Percentiles rank a stretch among this genome's conserved stretches.
Evolutionary conservation across 2,113 vertebrate genomes (phyloP).

Genomic region (Vombatus ursinus): DNA sequence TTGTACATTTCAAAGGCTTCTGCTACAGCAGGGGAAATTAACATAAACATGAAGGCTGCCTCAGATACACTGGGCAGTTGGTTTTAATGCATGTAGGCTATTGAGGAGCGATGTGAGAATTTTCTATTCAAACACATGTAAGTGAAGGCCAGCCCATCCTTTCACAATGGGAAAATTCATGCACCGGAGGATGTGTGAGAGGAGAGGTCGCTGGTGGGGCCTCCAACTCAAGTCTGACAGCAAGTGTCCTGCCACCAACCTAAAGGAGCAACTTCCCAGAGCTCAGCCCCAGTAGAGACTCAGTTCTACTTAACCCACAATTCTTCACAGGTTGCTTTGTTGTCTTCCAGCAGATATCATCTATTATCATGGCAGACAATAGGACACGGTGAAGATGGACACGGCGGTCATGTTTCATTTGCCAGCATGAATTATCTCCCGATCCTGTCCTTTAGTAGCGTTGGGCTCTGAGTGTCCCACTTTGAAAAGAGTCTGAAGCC

Average conservation of each 20-base stretch:
- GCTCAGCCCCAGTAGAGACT: conserved; percentile 62
- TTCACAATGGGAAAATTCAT: conserved; percentile 54
- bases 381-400: conserved; percentile 81
- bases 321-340: conserved; percentile 76
- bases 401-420: conserved; percentile 86
- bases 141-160: conserved; percentile 61
- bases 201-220: not conserved
- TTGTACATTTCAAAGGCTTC: conserved; percentile 56
- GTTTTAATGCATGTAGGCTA: conserved; percentile 77
- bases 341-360: conserved; percentile 80
- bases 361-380: conserved; percentile 84
- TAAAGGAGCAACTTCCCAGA: conserved; percentile 64
- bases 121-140: conserved; percentile 41
- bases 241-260: conserved; percentile 65
- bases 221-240: conserved; percentile 45
- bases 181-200: conserved; percentile 6
- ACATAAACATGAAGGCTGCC: conserved; percentile 44
- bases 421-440: conserved; percentile 86
- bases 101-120: conserved; percentile 54
- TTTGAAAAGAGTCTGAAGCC: conserved; percentile 88
- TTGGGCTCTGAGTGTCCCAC: conserved; percentile 85
- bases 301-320: conserved; percentile 53
- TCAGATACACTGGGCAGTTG: conserved; percentile 68
- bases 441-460: conserved; percentile 79
- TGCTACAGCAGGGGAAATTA: conserved; percentile 20